Percentiles rank a stretch among this genome's conserved stretches.
Conservation (phyloP, 2,797 vertebrate species). For the Sardinella longiceps region DNA sequence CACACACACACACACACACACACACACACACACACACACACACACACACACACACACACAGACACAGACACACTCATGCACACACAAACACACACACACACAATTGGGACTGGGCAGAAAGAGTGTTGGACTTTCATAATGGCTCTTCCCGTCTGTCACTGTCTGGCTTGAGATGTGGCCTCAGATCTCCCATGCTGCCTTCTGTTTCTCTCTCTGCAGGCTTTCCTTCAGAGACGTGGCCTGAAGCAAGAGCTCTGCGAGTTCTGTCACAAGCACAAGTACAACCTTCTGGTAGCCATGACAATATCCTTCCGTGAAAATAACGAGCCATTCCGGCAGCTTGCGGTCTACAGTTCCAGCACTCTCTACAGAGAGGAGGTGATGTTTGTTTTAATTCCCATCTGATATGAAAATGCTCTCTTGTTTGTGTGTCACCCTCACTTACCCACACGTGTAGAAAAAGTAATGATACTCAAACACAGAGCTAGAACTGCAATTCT, state of each 20-base stretch:
- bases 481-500: not conserved
- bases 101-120: not conserved
- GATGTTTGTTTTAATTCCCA: constrained; percentile 11
- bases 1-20: constrained; percentile 13
- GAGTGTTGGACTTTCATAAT: not conserved
- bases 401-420: not conserved
- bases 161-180: not conserved
- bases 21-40: not conserved
- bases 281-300: constrained; percentile 82
- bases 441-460: not conserved
- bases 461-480: not conserved
- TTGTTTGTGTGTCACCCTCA: not conserved
- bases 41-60: constrained; percentile 15
- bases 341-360: constrained; percentile 80
- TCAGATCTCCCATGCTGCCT: not conserved
- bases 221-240: constrained; percentile 73
- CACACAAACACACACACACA: not conserved
- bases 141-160: not conserved
- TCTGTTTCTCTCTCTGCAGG: constrained; percentile 63
- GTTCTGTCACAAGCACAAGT: constrained; percentile 81
- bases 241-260: constrained; percentile 77
- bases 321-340: constrained; percentile 81
- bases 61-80: no score
- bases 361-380: constrained; percentile 73
- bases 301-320: constrained; percentile 76